These are phyloP conservation scores for Amblyopsis rosae DNA, from an alignment of 2,113 vertebrate genomes.

Conservation along the genomic window DNA sequence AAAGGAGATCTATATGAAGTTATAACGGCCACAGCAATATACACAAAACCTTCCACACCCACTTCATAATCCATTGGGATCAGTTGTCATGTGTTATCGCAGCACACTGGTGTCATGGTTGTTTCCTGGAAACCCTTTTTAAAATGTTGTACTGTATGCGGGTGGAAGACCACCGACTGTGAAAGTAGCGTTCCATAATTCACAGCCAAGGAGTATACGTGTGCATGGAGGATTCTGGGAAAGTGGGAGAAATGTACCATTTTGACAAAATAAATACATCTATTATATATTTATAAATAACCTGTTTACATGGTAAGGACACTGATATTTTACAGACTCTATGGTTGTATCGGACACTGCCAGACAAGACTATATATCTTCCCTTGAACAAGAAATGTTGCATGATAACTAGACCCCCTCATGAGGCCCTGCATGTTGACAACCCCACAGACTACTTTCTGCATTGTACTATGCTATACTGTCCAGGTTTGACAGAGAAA, in stretches of 20 bases:
- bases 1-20: too few relatives aligned
- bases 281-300: too few relatives aligned
- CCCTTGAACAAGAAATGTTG: neutral
- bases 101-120: constrained; percentile 12
- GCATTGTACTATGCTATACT: neutral
- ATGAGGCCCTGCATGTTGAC: neutral
- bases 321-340: neutral
- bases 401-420: neutral
- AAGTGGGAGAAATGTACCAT: neutral
- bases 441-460: constrained; percentile 1
- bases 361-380: constrained; percentile 11
- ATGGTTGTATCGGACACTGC: neutral
- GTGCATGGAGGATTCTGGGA: neutral
- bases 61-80: neutral
- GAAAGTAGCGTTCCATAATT: constrained; percentile 63
- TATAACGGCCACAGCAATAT: too few relatives aligned
- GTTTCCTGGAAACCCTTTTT: constrained; percentile 34
- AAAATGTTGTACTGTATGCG: constrained; percentile 41
- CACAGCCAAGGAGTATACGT: constrained; percentile 48
- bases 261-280: too few relatives aligned
- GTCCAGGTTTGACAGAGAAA: neutral
- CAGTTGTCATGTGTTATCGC: constrained; percentile 24
- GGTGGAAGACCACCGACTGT: constrained; percentile 31
- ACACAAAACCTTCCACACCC: neutral
- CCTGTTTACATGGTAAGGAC: too few relatives aligned